Base-by-base conservation (phyloP, 2,888 invertebrate genomes). In the Scotopteryx bipunctaria region DNA sequence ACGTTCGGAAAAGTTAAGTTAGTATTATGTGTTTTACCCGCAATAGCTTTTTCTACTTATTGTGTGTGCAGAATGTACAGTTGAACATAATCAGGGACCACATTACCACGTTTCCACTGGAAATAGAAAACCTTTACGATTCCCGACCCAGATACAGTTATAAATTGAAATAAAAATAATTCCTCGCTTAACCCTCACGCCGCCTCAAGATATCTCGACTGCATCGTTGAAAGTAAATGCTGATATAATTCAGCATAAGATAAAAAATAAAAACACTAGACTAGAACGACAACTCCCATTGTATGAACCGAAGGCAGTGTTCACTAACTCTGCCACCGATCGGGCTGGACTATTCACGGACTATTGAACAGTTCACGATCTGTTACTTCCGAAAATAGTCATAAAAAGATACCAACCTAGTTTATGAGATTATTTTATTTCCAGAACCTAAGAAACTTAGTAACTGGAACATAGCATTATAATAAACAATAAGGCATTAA, bases 161-260 rank as follows among this genome's bases (percentile, higher is more conserved):
- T 58, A 61, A 55, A 66, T 71, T 67, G 69, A 75, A 76, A 79
- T 77, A 81, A 80, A 84, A 81, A 84, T 83, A 81, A 79, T 75
- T 77, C 66, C 67, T 69, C 73, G 73, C 82, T 83, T 80, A 78
- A 53, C 76, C 78, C 71, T 71, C 69, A 76, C 69, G 71, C 74
- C 73, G 61, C 78, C 81, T 75, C 79, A 75, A 81, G 81, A 84
- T 83, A 81, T 83, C 86, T 84, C 80, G 81, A 87, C 83, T 81
- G 86, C 86, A 83, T 82, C 86, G 87, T 86, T 88, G 87, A 86
- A 83, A 87, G 84, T 87, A 86, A 88, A 88, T 86, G 82, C 71
- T 72, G 77, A 73, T 77, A 84, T 87, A 86, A 87, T 88, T 89
- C 71, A 42, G 41, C 14, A 9, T 51, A 17, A 31, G 41, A 36